These are phyloP conservation scores for Scaptomyza cyrtandrae DNA, from an alignment of 2,888 invertebrate genomes.

Conservation along the genomic window DNA sequence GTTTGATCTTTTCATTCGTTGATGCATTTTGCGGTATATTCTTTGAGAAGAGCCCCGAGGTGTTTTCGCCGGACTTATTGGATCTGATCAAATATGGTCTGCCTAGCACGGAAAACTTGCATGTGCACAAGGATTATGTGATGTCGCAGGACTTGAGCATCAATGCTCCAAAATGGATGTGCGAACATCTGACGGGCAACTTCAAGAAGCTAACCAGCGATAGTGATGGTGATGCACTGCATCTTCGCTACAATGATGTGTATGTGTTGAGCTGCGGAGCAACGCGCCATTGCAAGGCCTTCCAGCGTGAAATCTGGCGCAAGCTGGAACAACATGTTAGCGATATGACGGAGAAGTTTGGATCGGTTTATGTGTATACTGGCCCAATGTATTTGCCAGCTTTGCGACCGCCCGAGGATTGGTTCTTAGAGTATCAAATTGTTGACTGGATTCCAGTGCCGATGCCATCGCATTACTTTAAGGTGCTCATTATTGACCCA, in stretches of 20 bases:
- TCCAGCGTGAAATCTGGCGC: slow-evolving; percentile 49
- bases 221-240: slow-evolving; percentile 33
- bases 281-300: slow-evolving; percentile 45
- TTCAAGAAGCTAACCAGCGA: slow-evolving; percentile 43
- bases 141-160: slow-evolving; percentile 53
- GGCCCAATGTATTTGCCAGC: slow-evolving; percentile 59
- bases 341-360: slow-evolving; percentile 38
- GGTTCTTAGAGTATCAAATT: slow-evolving; percentile 59
- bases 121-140: slow-evolving; percentile 65
- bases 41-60: slow-evolving; percentile 19
- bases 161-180: slow-evolving; percentile 57
- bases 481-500: slow-evolving; percentile 63
- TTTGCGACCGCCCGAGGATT: slow-evolving; percentile 16
- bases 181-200: slow-evolving; percentile 56
- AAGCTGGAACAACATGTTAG: slow-evolving; percentile 50
- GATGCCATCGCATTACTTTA: slow-evolving; percentile 65
- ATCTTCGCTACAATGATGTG: slow-evolving; percentile 64
- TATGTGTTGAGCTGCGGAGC: slow-evolving; percentile 56
- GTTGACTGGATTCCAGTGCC: slow-evolving; percentile 55
- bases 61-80: slow-evolving; percentile 35
- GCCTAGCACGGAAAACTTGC: slow-evolving; percentile 58
- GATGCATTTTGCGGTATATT: slow-evolving; percentile 34
- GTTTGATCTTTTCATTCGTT: slow-evolving; percentile 38
- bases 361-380: slow-evolving; percentile 62
- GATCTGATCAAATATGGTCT: slow-evolving; percentile 61